These are phyloP conservation scores for Mactromeris polynyma DNA, from an alignment of 2,888 invertebrate species.

Conservation along the genomic window DNA sequence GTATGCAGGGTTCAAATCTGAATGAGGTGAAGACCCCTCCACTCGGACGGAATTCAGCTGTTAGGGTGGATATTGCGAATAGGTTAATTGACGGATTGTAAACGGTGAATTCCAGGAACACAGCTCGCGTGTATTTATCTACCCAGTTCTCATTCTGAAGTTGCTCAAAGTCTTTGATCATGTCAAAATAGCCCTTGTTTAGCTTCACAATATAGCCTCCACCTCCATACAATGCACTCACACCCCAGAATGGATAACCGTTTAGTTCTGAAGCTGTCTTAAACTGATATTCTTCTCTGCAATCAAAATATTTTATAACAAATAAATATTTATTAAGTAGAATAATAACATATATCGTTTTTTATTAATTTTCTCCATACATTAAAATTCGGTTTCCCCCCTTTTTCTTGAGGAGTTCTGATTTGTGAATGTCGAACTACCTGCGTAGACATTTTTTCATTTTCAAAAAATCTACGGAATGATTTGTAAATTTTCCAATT, in stretches of 20 bases:
- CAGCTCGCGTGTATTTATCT: slow-evolving; percentile 88
- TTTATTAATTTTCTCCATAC: too few species aligned
- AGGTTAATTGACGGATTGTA: slow-evolving; percentile 88
- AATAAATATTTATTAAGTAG: neutral
- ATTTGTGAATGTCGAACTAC: too few species aligned
- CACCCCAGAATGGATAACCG: slow-evolving; percentile 87
- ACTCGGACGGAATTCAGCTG: slow-evolving; percentile 85
- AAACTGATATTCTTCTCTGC: slow-evolving; percentile 83
- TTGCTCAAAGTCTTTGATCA: slow-evolving; percentile 82
- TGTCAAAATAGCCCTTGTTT: slow-evolving; percentile 78
- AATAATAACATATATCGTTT: too few species aligned
- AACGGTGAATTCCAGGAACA: slow-evolving; percentile 88
- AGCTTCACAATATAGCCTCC: slow-evolving; percentile 88
- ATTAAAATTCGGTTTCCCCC: too few species aligned
- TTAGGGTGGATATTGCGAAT: slow-evolving; percentile 84
- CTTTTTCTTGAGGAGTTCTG: too few species aligned
- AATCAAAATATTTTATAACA: slow-evolving; percentile 19
- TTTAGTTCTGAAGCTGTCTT: slow-evolving; percentile 83
- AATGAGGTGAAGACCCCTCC: slow-evolving; percentile 84
- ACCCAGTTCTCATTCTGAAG: slow-evolving; percentile 88
- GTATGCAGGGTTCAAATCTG: slow-evolving; percentile 86
- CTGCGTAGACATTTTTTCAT: too few species aligned
- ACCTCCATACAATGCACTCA: slow-evolving; percentile 87
- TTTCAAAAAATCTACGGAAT: too few species aligned
- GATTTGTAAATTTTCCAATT: too few species aligned